Percentiles rank a stretch among this genome's conserved stretches.
Evolutionary conservation across 2,797 vertebrate species (phyloP).

Genomic region (Tolypeutes matacus): DNA sequence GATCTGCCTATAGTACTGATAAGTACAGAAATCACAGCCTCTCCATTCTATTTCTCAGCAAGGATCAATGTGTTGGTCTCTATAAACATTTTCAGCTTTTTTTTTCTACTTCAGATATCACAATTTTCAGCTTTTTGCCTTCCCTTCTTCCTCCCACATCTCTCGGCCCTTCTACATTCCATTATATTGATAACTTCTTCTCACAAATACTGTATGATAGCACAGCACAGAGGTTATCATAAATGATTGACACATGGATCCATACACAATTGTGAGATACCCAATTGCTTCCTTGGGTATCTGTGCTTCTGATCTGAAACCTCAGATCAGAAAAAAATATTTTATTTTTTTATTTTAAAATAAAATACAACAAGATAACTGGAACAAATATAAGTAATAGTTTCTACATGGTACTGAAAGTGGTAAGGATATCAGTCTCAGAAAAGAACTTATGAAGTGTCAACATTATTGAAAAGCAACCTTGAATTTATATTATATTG

Average conservation of each 20-base stretch:
- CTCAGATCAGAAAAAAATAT: too few species aligned
- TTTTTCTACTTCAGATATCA: not conserved
- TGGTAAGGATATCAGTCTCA: not conserved
- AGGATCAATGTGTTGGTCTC: not conserved
- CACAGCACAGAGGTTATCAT: slow-evolving; percentile 57
- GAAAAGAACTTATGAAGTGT: not conserved
- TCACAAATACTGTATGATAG: slow-evolving; percentile 73
- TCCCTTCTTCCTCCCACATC: not conserved
- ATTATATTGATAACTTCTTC: not conserved
- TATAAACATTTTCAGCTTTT: not conserved
- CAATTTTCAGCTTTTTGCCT: not conserved
- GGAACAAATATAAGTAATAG: not conserved
- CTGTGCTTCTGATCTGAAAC: slow-evolving; percentile 73
- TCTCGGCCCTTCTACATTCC: not conserved
- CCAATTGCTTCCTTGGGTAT: not conserved
- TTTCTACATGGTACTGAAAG: not conserved
- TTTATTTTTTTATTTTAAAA: too few species aligned
- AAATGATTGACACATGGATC: slow-evolving; percentile 69
- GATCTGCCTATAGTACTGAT: not conserved
- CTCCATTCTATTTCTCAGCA: not conserved
- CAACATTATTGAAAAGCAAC: not conserved
- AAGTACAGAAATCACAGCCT: not conserved
- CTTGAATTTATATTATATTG: not conserved
- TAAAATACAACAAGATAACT: not conserved
- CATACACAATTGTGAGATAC: slow-evolving; percentile 68